A percentile compares a stretch with the other conserved stretches of the same genome.
Conservation (phyloP, 2,888 invertebrate species). For the Meta bourneti region DNA sequence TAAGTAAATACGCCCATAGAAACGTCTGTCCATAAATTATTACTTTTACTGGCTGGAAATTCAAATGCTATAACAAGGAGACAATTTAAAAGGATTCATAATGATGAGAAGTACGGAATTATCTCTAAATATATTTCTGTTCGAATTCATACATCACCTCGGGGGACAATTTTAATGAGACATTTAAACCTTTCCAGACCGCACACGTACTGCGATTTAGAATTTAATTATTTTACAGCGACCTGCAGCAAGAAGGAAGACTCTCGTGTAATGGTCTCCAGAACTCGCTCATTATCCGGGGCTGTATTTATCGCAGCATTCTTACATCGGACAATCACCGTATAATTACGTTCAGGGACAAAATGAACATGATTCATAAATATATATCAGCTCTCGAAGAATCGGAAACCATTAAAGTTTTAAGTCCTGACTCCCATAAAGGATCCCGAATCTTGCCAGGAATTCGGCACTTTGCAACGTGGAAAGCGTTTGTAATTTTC, state of each 20-base stretch:
- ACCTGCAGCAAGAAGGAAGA: not conserved
- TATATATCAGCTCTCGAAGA: slow-evolving; percentile 52
- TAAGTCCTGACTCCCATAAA: slow-evolving; percentile 29
- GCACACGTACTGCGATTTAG: not conserved
- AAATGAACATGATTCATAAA: slow-evolving; percentile 48
- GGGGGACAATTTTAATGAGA: not conserved
- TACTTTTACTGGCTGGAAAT: not conserved
- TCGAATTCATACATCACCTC: not conserved
- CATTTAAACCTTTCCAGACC: not conserved
- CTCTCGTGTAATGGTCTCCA: not conserved
- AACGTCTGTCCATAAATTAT: not conserved
- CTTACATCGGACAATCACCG: slow-evolving; percentile 11
- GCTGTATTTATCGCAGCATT: not conserved
- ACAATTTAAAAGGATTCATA: not conserved
- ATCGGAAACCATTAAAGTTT: slow-evolving; percentile 57
- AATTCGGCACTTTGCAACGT: too few relatives aligned
- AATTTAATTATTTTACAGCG: not conserved
- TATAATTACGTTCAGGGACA: not conserved
- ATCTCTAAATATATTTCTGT: not conserved
- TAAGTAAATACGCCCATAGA: not conserved
- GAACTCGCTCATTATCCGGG: not conserved
- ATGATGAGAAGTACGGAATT: not conserved
- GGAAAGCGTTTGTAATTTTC: not conserved
- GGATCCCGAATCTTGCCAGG: not conserved
- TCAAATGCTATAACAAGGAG: not conserved